Evolutionary conservation across 2,888 invertebrate species (phyloP).

Genomic region (Cantharis rustica): DNA sequence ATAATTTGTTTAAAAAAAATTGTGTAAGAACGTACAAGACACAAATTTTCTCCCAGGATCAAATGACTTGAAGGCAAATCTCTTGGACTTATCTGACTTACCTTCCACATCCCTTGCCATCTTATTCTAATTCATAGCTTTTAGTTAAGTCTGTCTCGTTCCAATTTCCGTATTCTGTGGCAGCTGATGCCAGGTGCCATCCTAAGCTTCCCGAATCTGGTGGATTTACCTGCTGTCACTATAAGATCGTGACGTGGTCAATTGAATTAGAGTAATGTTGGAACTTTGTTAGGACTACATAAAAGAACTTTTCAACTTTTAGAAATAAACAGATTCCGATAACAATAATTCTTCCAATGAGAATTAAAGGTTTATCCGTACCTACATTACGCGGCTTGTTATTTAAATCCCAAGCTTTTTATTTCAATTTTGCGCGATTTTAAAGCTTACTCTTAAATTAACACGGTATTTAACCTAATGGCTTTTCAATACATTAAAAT

Average conservation of each 20-base stretch:
- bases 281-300: constrained; percentile 37
- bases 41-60: constrained; percentile 56
- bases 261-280: constrained; percentile 45
- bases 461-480: constrained; percentile 53
- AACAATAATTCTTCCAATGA: constrained; percentile 39
- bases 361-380: constrained; percentile 44
- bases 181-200: constrained; percentile 51
- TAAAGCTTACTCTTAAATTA: constrained; percentile 54
- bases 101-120: constrained; percentile 44
- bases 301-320: constrained; percentile 36
- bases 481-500: constrained; percentile 50
- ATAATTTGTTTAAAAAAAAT: constrained; percentile 12
- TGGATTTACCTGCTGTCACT: constrained; percentile 53
- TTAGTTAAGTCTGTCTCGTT: constrained; percentile 36
- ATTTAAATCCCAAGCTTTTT: constrained; percentile 54
- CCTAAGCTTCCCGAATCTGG: constrained; percentile 49
- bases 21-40: constrained; percentile 34
- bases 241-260: constrained; percentile 47
- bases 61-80: constrained; percentile 55
- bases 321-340: constrained; percentile 37
- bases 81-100: constrained; percentile 51
- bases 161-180: constrained; percentile 41
- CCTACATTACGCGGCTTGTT: constrained; percentile 49
- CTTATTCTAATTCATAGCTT: constrained; percentile 39
- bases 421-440: constrained; percentile 54